Evolutionary conservation across 2,888 invertebrate species (phyloP).

Genomic region (Spatulosminthurus flaviceps): DNA sequence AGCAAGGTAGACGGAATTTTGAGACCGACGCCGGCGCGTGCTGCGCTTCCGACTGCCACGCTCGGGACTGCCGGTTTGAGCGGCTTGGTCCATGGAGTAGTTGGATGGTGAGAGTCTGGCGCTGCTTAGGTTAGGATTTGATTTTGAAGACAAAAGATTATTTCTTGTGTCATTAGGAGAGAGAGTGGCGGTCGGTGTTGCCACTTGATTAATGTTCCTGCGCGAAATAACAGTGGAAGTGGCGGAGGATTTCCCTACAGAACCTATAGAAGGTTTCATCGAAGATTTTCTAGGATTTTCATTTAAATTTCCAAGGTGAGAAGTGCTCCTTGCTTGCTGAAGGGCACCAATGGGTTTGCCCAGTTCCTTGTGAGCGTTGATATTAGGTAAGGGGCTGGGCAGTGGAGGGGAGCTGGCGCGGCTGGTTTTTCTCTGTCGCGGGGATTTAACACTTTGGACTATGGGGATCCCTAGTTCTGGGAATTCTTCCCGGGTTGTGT

Average conservation of each 20-base stretch:
- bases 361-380: neutral
- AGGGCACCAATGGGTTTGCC: neutral
- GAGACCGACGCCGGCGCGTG: constrained; percentile 20
- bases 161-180: neutral
- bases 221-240: neutral
- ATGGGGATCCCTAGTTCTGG: constrained; percentile 31
- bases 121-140: constrained; percentile 30
- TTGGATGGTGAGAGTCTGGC: neutral
- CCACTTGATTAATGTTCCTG: neutral
- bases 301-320: neutral
- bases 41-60: neutral
- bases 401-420: neutral
- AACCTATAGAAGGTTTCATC: neutral
- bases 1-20: constrained; percentile 32
- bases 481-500: constrained; percentile 46
- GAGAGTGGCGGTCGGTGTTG: neutral
- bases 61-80: neutral
- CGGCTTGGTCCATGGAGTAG: neutral
- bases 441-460: neutral
- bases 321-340: neutral
- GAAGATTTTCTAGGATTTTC: neutral
- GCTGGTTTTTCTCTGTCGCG: neutral
- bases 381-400: neutral
- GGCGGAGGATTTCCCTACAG: neutral
- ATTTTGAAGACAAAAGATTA: constrained; percentile 13